Conservation (phyloP, 2,113 vertebrate genomes). For the Phyllostomus discolor region DNA sequence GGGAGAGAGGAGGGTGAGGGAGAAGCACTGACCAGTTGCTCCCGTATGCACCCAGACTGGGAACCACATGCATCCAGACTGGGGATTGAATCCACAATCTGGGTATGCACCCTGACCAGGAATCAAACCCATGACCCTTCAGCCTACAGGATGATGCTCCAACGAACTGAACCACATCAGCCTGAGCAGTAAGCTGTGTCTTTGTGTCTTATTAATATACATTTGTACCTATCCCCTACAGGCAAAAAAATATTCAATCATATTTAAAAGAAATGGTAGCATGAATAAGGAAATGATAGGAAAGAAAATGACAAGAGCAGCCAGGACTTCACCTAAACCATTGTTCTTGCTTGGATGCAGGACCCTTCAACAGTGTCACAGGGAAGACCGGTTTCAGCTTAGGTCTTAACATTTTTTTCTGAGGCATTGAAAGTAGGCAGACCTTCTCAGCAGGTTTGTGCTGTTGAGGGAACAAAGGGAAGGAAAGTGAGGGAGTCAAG, state of each 20-base stretch:
- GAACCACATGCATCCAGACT: too few species aligned
- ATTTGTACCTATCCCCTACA: neutral
- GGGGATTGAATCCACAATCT: too few species aligned
- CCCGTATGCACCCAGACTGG: too few species aligned
- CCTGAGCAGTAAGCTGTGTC: neutral
- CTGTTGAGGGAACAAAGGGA: neutral
- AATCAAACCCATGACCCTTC: too few species aligned
- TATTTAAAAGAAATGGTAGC: neutral
- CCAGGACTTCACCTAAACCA: conserved; percentile 55
- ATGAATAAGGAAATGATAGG: neutral
- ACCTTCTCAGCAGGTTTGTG: neutral
- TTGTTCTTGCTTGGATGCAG: neutral
- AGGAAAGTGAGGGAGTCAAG: neutral
- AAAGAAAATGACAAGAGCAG: neutral
- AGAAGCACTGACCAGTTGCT: too few species aligned
- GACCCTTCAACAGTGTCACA: neutral
- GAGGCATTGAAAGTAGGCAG: neutral
- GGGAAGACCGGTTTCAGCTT: conserved; percentile 24
- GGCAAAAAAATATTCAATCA: neutral
- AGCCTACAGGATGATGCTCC: too few species aligned
- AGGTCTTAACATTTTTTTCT: neutral
- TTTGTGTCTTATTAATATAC: neutral
- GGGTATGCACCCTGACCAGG: too few species aligned
- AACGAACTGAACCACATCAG: too few species aligned
- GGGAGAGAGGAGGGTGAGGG: too few species aligned